Conservation (phyloP, 1,140 invertebrate species). For the Leptoteleia sp. region DNA sequence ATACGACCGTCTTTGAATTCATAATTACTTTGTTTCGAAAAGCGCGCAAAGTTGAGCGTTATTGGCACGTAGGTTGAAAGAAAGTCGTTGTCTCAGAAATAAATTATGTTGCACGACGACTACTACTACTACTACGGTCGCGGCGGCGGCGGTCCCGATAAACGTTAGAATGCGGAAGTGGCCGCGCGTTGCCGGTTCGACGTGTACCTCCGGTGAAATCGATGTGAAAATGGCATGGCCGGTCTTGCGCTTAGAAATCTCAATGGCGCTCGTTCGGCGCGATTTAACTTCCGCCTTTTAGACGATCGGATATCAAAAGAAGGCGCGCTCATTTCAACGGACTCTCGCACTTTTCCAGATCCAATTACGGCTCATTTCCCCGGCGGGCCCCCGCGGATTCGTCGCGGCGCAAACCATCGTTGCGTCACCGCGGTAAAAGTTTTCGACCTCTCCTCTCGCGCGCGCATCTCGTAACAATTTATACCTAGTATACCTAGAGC, state of each 20-base stretch:
- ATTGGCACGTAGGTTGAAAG: conserved; percentile 35
- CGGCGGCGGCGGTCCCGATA: conserved; percentile 48
- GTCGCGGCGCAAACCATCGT: background rate
- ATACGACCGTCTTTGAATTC: conserved; percentile 1
- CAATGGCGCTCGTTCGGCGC: conserved; percentile 45
- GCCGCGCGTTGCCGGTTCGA: conserved; percentile 59
- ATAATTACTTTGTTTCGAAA: conserved; percentile 16
- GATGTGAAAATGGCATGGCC: conserved; percentile 66
- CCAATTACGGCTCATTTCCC: conserved; percentile 4
- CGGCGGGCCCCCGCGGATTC: background rate
- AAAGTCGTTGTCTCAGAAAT: conserved; percentile 59
- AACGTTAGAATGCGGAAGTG: conserved; percentile 63
- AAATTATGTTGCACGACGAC: conserved; percentile 53
- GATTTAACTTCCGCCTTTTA: conserved; percentile 54
- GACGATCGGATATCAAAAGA: conserved; percentile 40
- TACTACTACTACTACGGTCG: conserved; percentile 8
- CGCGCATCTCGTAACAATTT: background rate
- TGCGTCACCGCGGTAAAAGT: conserved; percentile 4
- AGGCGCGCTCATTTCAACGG: conserved; percentile 20
- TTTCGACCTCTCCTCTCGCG: background rate
- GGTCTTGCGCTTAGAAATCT: conserved; percentile 67
- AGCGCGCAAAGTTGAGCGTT: conserved; percentile 7
- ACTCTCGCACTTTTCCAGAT: background rate
- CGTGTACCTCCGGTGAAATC: conserved; percentile 68
- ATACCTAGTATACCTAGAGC: too few relatives aligned